Evolutionary conservation across 2,113 vertebrate genomes (phyloP), one percentile per base, ranked within the genome.

Genomic region (Jaculus jaculus): DNA sequence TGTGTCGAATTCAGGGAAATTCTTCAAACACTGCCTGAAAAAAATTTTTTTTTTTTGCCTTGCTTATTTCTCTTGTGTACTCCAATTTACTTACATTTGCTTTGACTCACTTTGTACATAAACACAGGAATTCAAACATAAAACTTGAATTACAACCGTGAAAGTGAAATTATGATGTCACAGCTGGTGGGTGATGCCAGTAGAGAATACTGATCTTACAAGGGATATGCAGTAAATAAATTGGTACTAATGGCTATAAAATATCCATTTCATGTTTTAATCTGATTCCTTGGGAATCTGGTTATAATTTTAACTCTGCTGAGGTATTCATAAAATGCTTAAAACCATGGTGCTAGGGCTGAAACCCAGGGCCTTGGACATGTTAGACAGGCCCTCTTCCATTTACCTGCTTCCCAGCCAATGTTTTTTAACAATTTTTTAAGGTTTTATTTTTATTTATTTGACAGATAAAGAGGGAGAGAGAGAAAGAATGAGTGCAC

Each of bases 261-360:
- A 92, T 74, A 68, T 58, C 85, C 51, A 58, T n/a, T 73, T 72
- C 4, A 11, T 34, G 66, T 73, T 86, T 95, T 73, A 82, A 81
- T 86, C 51, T 74, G 26, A 77, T 71, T 79, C 87, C 58, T 90
- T 69, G 63, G 60, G 65, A 90, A 80, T 68, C n/a, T 77, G n/a
- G 63, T 68, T 78, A 24, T 61, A 72, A 84, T 82, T 92, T 85
- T 78, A 91, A 86, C 68, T 75, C 51, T 78, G 11, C 28, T 63
- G 84, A 63, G 30, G 63, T 79, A 71, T 51, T 83, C 47, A 86
- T 71, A 18, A 89, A 54, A 87, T 51, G 34, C 21, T 94, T 92
- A 54, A 89, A 86, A 81, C 85, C 82, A 71, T 84, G 42, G 66
- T 26, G 47, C 32, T 54, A 42, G 32, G 32, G 30, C 12, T 78